Evolutionary conservation across 2,888 invertebrate species (phyloP).

Genomic region (Tachina fera): DNA sequence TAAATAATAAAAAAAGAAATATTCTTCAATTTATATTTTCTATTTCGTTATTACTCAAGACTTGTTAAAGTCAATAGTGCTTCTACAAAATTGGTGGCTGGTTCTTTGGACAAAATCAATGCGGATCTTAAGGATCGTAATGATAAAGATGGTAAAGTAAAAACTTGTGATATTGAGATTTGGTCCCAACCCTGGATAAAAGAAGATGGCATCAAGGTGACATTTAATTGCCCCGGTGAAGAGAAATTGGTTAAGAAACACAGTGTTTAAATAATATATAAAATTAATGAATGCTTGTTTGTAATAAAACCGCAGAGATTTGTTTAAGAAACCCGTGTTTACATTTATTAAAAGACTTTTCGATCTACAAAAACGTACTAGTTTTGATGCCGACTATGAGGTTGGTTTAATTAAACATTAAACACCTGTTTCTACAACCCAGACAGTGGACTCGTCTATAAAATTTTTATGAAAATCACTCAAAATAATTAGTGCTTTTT

Average conservation of each 20-base stretch:
- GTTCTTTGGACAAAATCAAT: constrained; percentile 66
- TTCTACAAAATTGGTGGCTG: constrained; percentile 72
- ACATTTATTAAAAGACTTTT: background rate
- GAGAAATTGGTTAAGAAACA: constrained; percentile 70
- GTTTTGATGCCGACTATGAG: too few relatives aligned
- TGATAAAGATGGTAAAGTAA: constrained; percentile 57
- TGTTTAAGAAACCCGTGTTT: background rate
- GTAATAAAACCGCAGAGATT: background rate
- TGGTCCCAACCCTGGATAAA: constrained; percentile 74
- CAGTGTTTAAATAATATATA: constrained; percentile 48
- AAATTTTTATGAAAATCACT: too few relatives aligned
- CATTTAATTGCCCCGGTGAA: constrained; percentile 73
- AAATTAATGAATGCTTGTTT: background rate
- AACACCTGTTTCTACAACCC: too few relatives aligned
- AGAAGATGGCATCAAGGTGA: constrained; percentile 72
- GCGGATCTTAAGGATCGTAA: constrained; percentile 73
- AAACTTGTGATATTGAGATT: constrained; percentile 74
- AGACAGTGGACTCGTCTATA: too few relatives aligned
- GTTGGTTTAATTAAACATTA: too few relatives aligned
- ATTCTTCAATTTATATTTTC: background rate
- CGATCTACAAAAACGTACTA: background rate
- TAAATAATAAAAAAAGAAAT: background rate
- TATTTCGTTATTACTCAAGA: constrained; percentile 14
- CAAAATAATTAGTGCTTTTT: too few relatives aligned
- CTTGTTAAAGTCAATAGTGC: constrained; percentile 52